Conservation (phyloP, 2,888 invertebrate species). For the Drosophila eohydei region DNA sequence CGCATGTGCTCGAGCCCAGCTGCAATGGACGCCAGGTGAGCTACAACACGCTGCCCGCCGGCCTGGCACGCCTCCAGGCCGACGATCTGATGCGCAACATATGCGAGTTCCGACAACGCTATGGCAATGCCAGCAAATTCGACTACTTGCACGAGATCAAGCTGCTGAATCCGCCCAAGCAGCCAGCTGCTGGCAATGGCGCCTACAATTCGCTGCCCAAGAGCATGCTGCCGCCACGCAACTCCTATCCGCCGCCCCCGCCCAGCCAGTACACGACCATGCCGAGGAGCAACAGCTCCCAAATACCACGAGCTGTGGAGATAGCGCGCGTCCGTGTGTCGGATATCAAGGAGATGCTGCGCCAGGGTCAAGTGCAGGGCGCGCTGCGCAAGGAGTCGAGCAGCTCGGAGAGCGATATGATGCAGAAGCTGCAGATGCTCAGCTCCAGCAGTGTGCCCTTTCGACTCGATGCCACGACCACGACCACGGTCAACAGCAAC, state of each 20-base stretch:
- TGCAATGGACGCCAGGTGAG: slow-evolving; percentile 53
- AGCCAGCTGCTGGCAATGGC: slow-evolving; percentile 30
- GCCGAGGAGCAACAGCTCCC: slow-evolving; percentile 88
- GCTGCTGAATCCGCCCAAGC: slow-evolving; percentile 82
- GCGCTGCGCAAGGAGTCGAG: slow-evolving; percentile 83
- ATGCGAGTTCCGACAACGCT: slow-evolving; percentile 88
- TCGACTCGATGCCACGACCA: slow-evolving; percentile 86
- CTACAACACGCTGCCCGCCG: slow-evolving; percentile 67
- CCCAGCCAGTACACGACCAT: slow-evolving; percentile 85
- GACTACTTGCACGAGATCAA: slow-evolving; percentile 84
- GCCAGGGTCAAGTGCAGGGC: slow-evolving; percentile 66
- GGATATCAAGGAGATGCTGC: slow-evolving; percentile 84
- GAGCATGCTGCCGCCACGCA: slow-evolving; percentile 87
- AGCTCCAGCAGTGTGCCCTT: slow-evolving; percentile 89
- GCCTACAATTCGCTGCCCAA: slow-evolving; percentile 85
- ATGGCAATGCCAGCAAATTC: slow-evolving; percentile 86
- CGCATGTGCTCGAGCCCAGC: slow-evolving; percentile 14
- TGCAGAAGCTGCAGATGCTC: slow-evolving; percentile 80
- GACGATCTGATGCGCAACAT: slow-evolving; percentile 87
- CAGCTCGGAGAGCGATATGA: slow-evolving; percentile 87
- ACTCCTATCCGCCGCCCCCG: slow-evolving; percentile 87
- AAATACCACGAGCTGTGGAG: slow-evolving; percentile 85
- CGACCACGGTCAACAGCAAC: slow-evolving; percentile 70
- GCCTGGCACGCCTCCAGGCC: slow-evolving; percentile 83
- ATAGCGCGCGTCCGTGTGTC: slow-evolving; percentile 84